These are phyloP conservation scores for Acropternis orthonyx DNA, from an alignment of 2,797 vertebrate species.

Conservation along the genomic window DNA sequence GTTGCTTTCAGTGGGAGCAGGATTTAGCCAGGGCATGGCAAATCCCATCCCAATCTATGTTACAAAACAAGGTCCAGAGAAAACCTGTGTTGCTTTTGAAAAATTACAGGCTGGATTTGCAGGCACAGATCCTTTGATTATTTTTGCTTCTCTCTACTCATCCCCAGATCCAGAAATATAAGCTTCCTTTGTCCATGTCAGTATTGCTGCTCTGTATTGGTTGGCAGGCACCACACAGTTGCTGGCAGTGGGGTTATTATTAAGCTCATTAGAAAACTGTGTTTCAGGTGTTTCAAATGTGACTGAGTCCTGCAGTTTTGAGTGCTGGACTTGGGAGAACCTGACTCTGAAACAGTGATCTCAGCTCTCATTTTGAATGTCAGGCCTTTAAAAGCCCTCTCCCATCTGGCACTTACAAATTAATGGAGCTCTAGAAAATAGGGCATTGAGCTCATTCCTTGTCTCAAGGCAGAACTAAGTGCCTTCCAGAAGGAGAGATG, in stretches of 20 bases:
- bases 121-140: background rate
- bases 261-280: background rate
- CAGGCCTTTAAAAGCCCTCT: background rate
- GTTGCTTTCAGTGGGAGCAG: background rate
- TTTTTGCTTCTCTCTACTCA: background rate
- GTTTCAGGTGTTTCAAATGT: background rate
- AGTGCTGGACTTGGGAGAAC: fast-evolving
- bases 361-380: background rate
- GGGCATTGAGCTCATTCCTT: background rate
- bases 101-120: background rate
- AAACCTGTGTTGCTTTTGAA: background rate
- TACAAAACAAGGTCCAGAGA: background rate
- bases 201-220: background rate
- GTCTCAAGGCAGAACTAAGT: background rate
- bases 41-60: background rate
- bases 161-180: background rate
- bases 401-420: background rate
- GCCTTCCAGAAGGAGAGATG: background rate
- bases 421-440: background rate
- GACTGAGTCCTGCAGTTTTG: background rate
- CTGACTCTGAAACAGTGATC: background rate
- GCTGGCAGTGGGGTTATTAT: background rate
- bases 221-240: background rate
- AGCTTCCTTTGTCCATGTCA: background rate
- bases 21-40: background rate